Percentiles rank a stretch among this genome's conserved stretches.
Conservation (phyloP, 64 coral and sea anemone genomes). For the Montipora sp. region DNA sequence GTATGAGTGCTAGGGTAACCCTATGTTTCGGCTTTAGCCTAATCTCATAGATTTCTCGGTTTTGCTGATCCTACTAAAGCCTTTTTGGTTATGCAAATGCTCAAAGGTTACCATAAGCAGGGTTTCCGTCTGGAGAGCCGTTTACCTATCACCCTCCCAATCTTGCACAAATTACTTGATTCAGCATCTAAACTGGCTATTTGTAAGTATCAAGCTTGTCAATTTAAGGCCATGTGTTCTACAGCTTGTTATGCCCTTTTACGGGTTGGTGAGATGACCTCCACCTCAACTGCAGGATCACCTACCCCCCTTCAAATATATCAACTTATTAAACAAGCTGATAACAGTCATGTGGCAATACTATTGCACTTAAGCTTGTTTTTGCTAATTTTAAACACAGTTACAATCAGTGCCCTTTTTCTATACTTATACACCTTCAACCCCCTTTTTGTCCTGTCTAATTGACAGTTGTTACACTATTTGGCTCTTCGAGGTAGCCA, state of each 20-base stretch:
- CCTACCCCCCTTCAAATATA: background rate
- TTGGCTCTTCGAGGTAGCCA: too few relatives aligned
- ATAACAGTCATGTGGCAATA: too few relatives aligned
- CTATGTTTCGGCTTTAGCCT: too few relatives aligned
- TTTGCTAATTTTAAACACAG: too few relatives aligned
- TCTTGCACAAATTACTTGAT: background rate
- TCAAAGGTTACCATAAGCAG: background rate
- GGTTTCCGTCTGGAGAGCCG: background rate
- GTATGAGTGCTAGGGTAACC: too few relatives aligned
- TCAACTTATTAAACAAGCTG: too few relatives aligned
- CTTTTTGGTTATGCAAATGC: slow-evolving; percentile 10
- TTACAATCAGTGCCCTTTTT: too few relatives aligned
- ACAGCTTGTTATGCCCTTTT: background rate
- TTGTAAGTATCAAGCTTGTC: background rate
- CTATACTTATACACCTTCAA: too few relatives aligned
- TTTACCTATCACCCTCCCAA: background rate
- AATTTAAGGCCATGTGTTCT: background rate
- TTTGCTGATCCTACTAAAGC: background rate
- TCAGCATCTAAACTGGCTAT: background rate
- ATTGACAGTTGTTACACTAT: background rate
- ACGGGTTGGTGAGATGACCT: slow-evolving; percentile 13
- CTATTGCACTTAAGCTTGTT: too few relatives aligned
- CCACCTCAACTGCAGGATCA: background rate
- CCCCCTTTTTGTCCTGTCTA: too few relatives aligned
- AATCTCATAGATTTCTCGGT: too few relatives aligned